phyloP scores from a whole-genome alignment of 2,113 vertebrate species.

The Nibea albiflora region DNA sequence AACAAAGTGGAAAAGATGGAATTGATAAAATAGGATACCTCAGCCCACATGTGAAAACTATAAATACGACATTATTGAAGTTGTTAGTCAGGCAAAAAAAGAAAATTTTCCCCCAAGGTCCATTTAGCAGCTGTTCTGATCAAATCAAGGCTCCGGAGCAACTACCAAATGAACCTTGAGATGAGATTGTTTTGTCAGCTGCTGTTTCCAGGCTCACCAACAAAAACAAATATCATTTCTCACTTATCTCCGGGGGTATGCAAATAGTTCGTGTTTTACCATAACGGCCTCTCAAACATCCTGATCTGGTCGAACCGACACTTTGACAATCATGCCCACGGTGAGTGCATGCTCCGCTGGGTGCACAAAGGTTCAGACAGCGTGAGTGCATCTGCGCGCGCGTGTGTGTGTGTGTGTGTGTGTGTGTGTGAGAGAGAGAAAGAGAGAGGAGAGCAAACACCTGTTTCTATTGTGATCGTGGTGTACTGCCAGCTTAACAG shows the following conservation, averaged over 20 bases:
- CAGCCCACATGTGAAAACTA: no score
- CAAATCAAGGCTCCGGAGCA: neutral
- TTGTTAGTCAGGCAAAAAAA: neutral
- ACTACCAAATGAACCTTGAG: neutral
- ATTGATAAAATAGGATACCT: no score
- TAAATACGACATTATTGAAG: neutral
- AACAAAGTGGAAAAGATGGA: no score
- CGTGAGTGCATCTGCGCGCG: no score
- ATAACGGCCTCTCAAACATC: neutral
- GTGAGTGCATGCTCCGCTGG: no score
- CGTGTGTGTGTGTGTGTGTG: neutral
- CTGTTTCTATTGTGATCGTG: neutral
- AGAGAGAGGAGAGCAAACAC: no score
- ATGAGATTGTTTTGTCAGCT: neutral
- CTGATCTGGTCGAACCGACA: neutral
- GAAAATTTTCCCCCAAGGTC: neutral
- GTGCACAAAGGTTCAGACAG: neutral
- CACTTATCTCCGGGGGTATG: neutral
- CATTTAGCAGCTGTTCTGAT: neutral
- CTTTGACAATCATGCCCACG: neutral
- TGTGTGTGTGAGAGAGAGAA: no score
- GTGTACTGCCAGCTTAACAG: neutral
- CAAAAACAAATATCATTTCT: neutral
- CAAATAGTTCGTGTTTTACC: neutral
- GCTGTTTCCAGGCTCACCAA: neutral